phyloP scores from a whole-genome alignment of 2,113 vertebrate species.

The Notiomystis cincta region DNA sequence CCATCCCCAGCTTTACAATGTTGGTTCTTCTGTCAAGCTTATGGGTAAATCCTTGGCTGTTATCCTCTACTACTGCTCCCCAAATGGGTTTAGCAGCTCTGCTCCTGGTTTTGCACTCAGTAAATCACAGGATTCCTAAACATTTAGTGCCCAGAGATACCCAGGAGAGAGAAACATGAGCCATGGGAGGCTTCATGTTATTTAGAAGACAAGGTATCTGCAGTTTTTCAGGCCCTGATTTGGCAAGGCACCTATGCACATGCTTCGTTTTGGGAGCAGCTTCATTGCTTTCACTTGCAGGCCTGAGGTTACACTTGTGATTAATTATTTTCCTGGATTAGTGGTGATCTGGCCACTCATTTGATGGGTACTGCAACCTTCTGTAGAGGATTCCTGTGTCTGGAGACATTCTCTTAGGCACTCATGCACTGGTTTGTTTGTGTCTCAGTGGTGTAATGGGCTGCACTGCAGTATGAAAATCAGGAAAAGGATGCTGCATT shows the following conservation, averaged over 20 bases:
- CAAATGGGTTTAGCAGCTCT: not conserved
- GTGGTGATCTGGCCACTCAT: not conserved
- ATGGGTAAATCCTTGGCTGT: not conserved
- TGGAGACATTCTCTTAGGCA: not conserved
- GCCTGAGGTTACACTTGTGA: accelerated
- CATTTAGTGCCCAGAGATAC: not conserved
- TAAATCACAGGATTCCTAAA: not conserved
- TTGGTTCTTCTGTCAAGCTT: not conserved
- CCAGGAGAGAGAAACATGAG: not conserved
- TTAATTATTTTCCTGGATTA: not conserved
- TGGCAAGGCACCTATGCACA: not conserved
- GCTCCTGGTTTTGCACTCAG: not conserved
- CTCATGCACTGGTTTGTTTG: not conserved
- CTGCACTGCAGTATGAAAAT: not conserved
- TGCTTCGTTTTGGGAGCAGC: not conserved
- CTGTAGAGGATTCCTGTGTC: not conserved
- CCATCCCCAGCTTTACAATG: not conserved
- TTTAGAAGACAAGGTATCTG: not conserved
- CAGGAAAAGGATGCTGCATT: not conserved
- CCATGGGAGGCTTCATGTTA: accelerated
- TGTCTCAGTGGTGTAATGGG: not conserved
- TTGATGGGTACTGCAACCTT: not conserved
- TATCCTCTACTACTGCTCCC: not conserved
- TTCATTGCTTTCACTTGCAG: not conserved
- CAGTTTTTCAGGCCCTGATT: not conserved